These are phyloP conservation scores for Aptenodytes forsteri DNA, from an alignment of 2,113 vertebrate species.

Conservation along the genomic window DNA sequence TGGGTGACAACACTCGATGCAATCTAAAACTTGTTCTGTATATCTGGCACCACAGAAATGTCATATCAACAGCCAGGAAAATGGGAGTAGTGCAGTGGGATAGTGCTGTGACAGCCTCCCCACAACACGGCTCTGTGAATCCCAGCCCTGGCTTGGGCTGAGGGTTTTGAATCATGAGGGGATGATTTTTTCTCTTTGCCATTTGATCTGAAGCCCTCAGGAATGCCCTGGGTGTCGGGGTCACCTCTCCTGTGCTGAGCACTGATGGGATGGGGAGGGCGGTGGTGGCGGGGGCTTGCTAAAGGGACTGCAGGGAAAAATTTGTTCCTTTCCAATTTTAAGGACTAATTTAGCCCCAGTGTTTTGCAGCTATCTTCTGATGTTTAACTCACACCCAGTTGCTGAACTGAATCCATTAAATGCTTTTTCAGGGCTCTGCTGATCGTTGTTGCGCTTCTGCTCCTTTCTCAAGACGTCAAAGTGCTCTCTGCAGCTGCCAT, in stretches of 20 bases:
- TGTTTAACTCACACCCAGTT: neutral
- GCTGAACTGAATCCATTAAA: neutral
- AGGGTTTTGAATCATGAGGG: neutral
- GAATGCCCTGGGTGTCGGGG: neutral
- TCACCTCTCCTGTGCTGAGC: accelerated
- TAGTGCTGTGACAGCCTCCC: neutral
- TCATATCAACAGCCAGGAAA: neutral
- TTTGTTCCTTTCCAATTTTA: neutral
- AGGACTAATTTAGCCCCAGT: neutral
- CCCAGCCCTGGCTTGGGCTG: no score
- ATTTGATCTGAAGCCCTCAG: accelerated
- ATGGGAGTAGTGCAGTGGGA: accelerated
- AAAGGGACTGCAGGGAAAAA: neutral
- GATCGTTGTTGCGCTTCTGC: accelerated
- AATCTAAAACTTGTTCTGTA: neutral
- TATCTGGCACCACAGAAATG: neutral
- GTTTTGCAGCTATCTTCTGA: neutral
- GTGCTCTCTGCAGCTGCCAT: neutral
- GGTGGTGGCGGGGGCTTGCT: accelerated
- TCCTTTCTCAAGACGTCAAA: no score
- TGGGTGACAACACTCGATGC: accelerated
- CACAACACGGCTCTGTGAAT: accelerated
- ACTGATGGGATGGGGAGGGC: accelerated
- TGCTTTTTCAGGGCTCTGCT: neutral
- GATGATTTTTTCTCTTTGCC: neutral